Evolutionary conservation across 2,888 invertebrate genomes (phyloP), one percentile per base, ranked within the genome.

Genomic region (Cancer borealis): DNA sequence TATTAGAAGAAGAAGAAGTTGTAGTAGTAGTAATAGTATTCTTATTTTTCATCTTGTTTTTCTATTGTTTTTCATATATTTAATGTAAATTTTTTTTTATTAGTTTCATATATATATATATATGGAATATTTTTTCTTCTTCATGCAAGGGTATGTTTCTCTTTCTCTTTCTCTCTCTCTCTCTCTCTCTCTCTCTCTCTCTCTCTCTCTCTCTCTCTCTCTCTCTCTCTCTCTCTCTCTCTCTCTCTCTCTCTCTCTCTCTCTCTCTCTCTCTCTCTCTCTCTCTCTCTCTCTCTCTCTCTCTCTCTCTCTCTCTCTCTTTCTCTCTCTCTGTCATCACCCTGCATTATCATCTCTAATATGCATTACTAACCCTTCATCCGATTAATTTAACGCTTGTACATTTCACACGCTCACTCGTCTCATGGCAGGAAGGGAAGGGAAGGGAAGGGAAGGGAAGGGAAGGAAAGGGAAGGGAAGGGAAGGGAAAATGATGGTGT

Each of bases 181-280:
- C 39, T 88, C 39, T 88, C 39, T 88, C 39, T 88, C 39, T 88
- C 88, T 46, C 39, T 88, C 88, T 88, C 45, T 88, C 39, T 88
- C 88, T 88, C 39, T 39, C 46, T 45, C 88, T 88, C 21, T 46
- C 39, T 88, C 88, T 88, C 21, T 88, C 30, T 45, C 12, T 46
- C 30, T 39, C n/a, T 17, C n/a, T 88, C n/a, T 88, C 8, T 45
- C 30, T 45, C 30, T 46, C n/a, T 88, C n/a, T 88, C n/a, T 46
- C n/a, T 88, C n/a, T 84, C 84, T 84, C 30, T 8, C 30, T 8
- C n/a, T 14, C 84, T 10, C 30, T 14, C n/a, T 14, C 84, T 17
- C 88, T 88, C 17, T 30, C 17, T 88, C 88, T n/a, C 30, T 45
- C 4, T 30, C 45, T 88, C 5, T 88, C 39, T 88, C 88, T 88